Evolutionary conservation across 2,113 vertebrate species (phyloP).

Genomic region (Thymallus thymallus): DNA sequence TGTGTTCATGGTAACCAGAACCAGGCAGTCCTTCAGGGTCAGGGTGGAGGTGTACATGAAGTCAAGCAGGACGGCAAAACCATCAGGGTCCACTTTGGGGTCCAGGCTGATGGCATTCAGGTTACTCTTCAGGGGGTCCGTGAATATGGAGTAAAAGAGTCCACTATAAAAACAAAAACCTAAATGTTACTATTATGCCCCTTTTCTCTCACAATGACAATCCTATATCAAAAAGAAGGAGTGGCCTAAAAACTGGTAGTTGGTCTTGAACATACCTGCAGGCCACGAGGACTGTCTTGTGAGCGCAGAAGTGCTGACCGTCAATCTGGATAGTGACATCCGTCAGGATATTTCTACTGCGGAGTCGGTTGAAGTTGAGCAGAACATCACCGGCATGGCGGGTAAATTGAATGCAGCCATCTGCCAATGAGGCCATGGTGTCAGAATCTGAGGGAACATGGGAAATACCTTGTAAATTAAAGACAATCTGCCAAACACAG

Average conservation of each 20-base stretch:
- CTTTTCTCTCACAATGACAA: background rate
- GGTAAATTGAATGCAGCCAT: slow-evolving; percentile 97
- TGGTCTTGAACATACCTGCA: slow-evolving; percentile 83
- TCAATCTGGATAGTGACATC: slow-evolving; percentile 92
- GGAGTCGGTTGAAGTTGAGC: slow-evolving; percentile 93
- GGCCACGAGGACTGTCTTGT: slow-evolving; percentile 95
- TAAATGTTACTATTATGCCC: background rate
- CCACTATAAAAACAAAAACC: slow-evolving; percentile 72
- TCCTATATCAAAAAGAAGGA: background rate
- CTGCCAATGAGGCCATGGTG: slow-evolving; percentile 84
- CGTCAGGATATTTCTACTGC: slow-evolving; percentile 89
- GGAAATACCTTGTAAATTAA: background rate
- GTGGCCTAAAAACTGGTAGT: background rate
- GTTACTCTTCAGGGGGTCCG: slow-evolving; percentile 87
- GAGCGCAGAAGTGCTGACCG: slow-evolving; percentile 86
- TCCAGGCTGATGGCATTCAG: slow-evolving; percentile 87
- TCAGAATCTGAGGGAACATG: slow-evolving; percentile 49
- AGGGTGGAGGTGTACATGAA: slow-evolving; percentile 98
- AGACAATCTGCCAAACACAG: background rate
- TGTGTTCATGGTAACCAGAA: slow-evolving; percentile 86
- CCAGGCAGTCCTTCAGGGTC: slow-evolving; percentile 84
- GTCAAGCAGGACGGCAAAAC: slow-evolving; percentile 90
- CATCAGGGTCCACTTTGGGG: slow-evolving; percentile 87
- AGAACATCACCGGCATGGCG: slow-evolving; percentile 93
- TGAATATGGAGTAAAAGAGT: slow-evolving; percentile 95